Conservation (phyloP, 2,888 invertebrate genomes). For the Liodrosophila aerea region DNA sequence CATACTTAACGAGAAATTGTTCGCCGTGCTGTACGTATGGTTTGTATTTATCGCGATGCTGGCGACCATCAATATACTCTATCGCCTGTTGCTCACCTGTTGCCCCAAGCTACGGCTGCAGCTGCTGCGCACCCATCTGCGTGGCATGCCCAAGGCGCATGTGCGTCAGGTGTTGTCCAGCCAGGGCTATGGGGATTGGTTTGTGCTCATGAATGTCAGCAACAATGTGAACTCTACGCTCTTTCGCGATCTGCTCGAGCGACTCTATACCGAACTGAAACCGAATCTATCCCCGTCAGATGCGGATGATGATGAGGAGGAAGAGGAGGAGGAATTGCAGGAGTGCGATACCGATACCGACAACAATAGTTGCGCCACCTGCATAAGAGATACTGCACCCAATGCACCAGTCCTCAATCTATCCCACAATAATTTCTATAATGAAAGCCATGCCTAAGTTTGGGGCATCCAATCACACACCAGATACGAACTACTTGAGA, state of each 20-base stretch:
- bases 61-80: slow-evolving; percentile 86
- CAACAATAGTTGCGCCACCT: neutral
- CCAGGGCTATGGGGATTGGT: slow-evolving; percentile 88
- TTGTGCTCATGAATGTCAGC: slow-evolving; percentile 88
- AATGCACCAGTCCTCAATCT: slow-evolving; percentile 14
- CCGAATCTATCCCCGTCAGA: neutral
- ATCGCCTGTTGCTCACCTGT: slow-evolving; percentile 86
- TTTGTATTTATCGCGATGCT: slow-evolving; percentile 86
- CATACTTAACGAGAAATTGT: slow-evolving; percentile 90
- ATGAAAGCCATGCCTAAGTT: slow-evolving; percentile 55
- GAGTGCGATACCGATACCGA: neutral
- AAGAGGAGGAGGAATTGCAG: neutral
- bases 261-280: slow-evolving; percentile 75
- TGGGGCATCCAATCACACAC: neutral
- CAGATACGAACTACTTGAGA: too few relatives aligned
- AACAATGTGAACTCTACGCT: slow-evolving; percentile 89
- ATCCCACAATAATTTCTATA: slow-evolving; percentile 2
- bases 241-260: slow-evolving; percentile 86
- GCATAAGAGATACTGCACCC: neutral
- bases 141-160: slow-evolving; percentile 61
- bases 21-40: slow-evolving; percentile 89
- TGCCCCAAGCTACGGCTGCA: slow-evolving; percentile 63
- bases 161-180: slow-evolving; percentile 56
- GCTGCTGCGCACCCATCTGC: slow-evolving; percentile 65
- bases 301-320: neutral